Evolutionary conservation across 2,888 invertebrate genomes (phyloP).

Genomic region (Gastracanthus pulcherrimus): DNA sequence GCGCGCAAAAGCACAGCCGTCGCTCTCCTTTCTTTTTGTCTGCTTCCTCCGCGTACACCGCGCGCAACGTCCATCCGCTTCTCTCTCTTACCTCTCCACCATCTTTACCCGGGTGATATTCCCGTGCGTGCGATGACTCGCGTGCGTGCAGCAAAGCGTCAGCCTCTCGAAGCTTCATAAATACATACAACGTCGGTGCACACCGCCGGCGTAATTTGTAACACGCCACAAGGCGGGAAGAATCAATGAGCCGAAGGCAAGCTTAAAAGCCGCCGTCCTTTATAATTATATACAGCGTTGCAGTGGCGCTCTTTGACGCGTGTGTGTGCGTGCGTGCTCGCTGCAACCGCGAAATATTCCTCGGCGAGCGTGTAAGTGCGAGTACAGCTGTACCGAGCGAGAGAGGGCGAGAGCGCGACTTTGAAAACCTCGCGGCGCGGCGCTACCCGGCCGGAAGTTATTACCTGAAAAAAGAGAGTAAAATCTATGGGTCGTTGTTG

Average conservation of each 20-base stretch:
- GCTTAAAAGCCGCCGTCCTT: slow-evolving; percentile 18
- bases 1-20: no score
- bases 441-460: slow-evolving; percentile 52
- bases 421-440: slow-evolving; percentile 32
- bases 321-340: neutral
- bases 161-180: no score
- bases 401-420: neutral
- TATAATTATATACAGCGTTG: no score
- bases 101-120: neutral
- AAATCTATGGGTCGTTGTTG: slow-evolving; percentile 28
- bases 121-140: neutral
- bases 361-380: neutral
- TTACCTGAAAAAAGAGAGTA: slow-evolving; percentile 56
- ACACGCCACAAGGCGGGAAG: slow-evolving; percentile 9
- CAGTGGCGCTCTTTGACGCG: neutral
- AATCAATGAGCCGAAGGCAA: slow-evolving; percentile 47
- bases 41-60: no score
- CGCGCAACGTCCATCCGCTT: neutral
- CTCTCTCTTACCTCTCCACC: neutral
- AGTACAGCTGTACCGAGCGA: no score
- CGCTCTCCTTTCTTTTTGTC: neutral
- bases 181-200: neutral
- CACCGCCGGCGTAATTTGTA: slow-evolving; percentile 22
- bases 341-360: slow-evolving; percentile 42
- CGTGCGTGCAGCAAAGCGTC: neutral